Evolutionary conservation across 1,140 invertebrate genomes (phyloP).

Genomic region (Tyrophagus putrescentiae): DNA sequence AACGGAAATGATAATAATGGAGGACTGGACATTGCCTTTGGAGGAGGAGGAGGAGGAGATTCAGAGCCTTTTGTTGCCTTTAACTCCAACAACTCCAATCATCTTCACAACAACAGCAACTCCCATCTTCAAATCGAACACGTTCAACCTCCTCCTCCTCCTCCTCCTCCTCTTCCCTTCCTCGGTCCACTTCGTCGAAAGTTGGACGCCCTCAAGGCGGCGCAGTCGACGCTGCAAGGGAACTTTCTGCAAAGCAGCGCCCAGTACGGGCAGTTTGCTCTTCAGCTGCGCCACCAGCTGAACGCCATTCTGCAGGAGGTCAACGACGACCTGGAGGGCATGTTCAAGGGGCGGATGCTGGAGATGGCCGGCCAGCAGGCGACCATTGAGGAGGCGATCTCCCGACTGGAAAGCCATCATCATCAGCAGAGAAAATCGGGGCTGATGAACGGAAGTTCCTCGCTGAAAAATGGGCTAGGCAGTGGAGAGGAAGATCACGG

Average conservation of each 20-base stretch:
- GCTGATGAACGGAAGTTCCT: not conserved
- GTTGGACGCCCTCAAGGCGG: not conserved
- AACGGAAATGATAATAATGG: not conserved
- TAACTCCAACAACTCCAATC: not conserved
- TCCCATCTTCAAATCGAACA: not conserved
- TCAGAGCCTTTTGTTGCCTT: not conserved
- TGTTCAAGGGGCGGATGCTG: not conserved
- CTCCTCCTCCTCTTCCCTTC: too few species aligned
- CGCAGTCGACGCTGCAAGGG: not conserved
- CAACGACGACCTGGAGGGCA: not conserved
- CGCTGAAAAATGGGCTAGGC: not conserved
- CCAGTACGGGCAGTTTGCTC: not conserved
- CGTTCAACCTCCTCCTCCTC: too few species aligned
- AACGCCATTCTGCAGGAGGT: not conserved
- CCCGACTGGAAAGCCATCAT: not conserved
- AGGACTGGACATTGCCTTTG: not conserved
- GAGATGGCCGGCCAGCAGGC: not conserved
- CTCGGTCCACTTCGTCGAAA: not conserved
- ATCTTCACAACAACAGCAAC: not conserved
- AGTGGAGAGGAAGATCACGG: not conserved
- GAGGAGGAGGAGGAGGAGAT: not conserved
- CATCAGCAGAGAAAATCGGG: not conserved
- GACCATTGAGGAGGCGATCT: not conserved
- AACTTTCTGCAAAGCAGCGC: not conserved
- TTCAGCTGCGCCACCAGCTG: not conserved